phyloP scores from a whole-genome alignment of 2,888 invertebrate species.

The Tipula lateralis region DNA sequence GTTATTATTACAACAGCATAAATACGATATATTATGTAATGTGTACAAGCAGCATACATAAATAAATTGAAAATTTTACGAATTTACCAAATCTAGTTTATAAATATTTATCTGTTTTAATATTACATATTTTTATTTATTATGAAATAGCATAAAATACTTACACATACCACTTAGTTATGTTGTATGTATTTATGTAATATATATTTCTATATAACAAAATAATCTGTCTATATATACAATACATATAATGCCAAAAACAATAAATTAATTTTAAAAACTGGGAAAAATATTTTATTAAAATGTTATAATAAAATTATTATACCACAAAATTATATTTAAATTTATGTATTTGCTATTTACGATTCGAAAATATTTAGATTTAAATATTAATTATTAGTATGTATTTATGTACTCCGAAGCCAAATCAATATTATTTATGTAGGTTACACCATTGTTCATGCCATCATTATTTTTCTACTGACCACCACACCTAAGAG shows the following conservation, averaged over 20 bases:
- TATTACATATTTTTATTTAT: neutral
- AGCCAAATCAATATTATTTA: neutral
- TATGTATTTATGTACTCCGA: neutral
- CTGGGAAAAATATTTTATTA: neutral
- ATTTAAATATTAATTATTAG: neutral
- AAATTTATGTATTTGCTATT: neutral
- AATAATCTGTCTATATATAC: neutral
- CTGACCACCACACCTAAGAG: no score
- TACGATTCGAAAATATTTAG: neutral
- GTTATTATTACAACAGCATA: neutral
- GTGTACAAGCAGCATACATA: neutral
- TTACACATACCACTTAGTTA: neutral
- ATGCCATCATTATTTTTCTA: no score
- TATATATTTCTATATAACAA: neutral
- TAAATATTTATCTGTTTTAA: conserved; percentile 9
- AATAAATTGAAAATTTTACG: conserved; percentile 7
- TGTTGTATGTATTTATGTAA: neutral
- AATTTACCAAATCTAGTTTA: conserved; percentile 6
- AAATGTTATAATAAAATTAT: conserved; percentile 6
- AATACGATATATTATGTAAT: neutral
- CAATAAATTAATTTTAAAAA: neutral
- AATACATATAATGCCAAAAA: neutral
- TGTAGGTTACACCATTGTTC: no score
- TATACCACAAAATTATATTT: neutral
- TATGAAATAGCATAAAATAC: neutral